phyloP scores from a whole-genome alignment of 2,113 vertebrate genomes.

The Apteryx owenii region DNA sequence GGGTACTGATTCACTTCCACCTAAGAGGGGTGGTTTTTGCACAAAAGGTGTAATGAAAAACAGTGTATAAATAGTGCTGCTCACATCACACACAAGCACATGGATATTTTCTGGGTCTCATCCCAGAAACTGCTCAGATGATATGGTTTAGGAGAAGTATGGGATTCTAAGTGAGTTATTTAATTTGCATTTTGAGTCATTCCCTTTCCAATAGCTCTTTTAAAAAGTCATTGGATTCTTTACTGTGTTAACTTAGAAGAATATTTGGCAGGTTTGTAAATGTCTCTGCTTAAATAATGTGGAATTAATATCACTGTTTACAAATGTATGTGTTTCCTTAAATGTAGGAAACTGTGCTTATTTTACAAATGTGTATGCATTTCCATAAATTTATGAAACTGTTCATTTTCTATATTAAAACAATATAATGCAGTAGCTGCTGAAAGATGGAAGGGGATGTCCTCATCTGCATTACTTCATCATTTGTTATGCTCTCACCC shows the following conservation, averaged over 20 bases:
- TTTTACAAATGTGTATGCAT: not conserved
- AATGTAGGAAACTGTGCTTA: not conserved
- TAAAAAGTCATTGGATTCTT: not conserved
- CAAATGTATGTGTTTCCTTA: not conserved
- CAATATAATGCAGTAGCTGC: not conserved
- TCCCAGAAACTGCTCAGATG: slow-evolving; percentile 10
- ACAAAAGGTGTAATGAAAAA: not conserved
- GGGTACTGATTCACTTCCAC: not conserved
- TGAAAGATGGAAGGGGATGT: not conserved
- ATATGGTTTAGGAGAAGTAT: not conserved
- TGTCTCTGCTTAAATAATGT: not conserved
- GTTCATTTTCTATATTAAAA: not conserved
- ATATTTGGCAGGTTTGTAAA: not conserved
- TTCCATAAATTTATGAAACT: not conserved
- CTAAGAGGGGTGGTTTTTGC: not conserved
- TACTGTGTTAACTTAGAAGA: not conserved
- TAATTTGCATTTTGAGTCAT: not conserved
- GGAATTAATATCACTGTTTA: not conserved
- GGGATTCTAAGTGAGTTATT: not conserved
- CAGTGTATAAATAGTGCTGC: not conserved
- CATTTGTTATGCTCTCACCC: not conserved
- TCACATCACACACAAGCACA: not conserved
- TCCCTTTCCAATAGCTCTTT: not conserved
- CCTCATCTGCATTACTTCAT: not conserved
- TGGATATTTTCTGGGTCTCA: not conserved